Base-by-base conservation (phyloP, 2,888 invertebrate genomes). In the Leptinotarsa haldemani region DNA sequence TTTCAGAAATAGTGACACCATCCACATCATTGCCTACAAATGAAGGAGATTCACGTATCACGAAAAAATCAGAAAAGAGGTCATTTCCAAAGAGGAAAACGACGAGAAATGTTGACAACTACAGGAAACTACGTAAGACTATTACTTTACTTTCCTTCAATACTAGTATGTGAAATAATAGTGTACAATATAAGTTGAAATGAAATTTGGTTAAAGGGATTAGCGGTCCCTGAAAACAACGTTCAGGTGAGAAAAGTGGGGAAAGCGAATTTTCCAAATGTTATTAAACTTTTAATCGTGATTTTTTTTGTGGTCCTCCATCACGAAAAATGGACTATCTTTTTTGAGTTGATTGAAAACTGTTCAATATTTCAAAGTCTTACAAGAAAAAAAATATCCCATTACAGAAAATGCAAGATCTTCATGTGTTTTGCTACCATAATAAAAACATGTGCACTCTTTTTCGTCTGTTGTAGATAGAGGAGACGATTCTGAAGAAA, bases 1-100 rank as follows among this genome's bases (percentile, higher is more conserved):
- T 48, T 48, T 48, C 48, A 48, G 48, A 48, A 48, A 48, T 48
- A 48, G 48, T 48, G 48, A 48, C 48, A 48, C 48, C 48, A 48
- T 48, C 48, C 48, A 48, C 48, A 48, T 48, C 48, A 48, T 15
- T 12, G 48, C 48, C 48, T 48, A 48, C 48, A 48, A 48, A 48
- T 15, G 48, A 48, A 48, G 48, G 48, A 48, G 48, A 12, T 48
- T 48, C 48, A 48, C 48, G 48, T 48, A 48, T 48, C 48, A 48
- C 48, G 15, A 48, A 48, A 15, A 48, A 48, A 48, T 12, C 48
- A 48, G 48, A 48, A 48, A 48, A 48, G 48, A 48, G 48, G 15
- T 48, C 48, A 15, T 48, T 48, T 15, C 12, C 48, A 48, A 48
- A 15, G 48, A 48, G 48, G 15, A 15, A 48, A 48, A 48, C 48